Evolutionary conservation across 2,113 vertebrate genomes (phyloP).

Genomic region (Chrysemys picta): DNA sequence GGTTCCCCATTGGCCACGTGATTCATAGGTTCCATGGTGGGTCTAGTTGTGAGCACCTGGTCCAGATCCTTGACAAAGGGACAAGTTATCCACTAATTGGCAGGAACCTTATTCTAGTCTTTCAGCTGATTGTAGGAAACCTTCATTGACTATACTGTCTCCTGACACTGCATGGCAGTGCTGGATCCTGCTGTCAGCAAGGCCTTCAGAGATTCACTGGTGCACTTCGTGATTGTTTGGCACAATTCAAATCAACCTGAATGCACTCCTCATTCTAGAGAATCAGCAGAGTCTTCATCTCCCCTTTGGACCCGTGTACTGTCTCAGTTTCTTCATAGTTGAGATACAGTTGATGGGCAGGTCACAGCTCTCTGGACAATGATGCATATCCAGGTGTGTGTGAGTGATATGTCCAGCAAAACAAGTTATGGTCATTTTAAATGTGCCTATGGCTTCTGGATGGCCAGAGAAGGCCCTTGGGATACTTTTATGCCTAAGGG

Average conservation of each 20-base stretch:
- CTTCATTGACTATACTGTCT: neutral
- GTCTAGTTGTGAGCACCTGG: neutral
- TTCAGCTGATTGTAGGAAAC: neutral
- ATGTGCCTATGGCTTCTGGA: neutral
- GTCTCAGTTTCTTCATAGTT: neutral
- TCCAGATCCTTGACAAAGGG: neutral
- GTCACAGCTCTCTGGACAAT: neutral
- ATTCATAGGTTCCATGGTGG: neutral
- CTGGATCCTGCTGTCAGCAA: neutral
- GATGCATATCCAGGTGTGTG: neutral
- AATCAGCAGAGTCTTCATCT: neutral
- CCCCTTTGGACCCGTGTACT: neutral
- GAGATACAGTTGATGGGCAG: neutral
- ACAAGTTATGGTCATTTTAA: neutral
- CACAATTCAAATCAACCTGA: neutral
- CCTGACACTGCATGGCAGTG: neutral
- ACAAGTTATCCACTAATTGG: neutral
- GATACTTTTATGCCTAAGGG: neutral
- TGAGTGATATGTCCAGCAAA: neutral
- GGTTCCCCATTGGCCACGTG: neutral
- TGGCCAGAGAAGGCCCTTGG: neutral
- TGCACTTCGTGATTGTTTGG: neutral
- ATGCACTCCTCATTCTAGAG: neutral
- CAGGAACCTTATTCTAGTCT: neutral
- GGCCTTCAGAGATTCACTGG: neutral